Base-by-base conservation (phyloP, 2,113 vertebrate species). In the Ameiurus melas region DNA sequence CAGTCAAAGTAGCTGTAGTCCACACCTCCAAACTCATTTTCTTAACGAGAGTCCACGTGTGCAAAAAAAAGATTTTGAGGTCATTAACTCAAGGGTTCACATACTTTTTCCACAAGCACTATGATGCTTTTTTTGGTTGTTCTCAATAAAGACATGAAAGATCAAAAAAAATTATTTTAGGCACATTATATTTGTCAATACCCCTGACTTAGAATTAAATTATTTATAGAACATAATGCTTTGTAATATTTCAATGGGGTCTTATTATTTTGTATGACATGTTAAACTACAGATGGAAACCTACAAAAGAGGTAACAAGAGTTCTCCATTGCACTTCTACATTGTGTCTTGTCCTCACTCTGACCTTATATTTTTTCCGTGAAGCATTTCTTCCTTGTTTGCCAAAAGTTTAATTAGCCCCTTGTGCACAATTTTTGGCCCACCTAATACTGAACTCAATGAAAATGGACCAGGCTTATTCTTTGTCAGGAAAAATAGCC, bases 341-440 rank as follows among this genome's bases (percentile, higher is more conserved):
- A 87, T 81, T 88, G 81, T 90, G 86, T 92, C 91, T 55, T 89
- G 78, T 39, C 75, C 89, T 87, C 6, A 39, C 33, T n/a, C 79
- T 90, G 88, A 86, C 86, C 89, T 58, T 75, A 68, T 47, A 64
- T 78, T 36, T 20, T 88, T 90, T 90, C 85, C 87, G 86, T 85
- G 62, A 86, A 91, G 68, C 62, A 33, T 81, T 70, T 51, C 33
- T 84, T 86, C 75, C 83, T 87, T 82, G 39, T 70, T 85, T 85
- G 39, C 43, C 16, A 14, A 85, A 70, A 53, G 17, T 30, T 68
- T 68, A 70, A 68, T 85, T 71, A 30, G 64, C 83, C 64, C 47
- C 27, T 68, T 7, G 27, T 85, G 62, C 17, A 33, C 43, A 85
- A 70, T 55, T 51, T 6, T 30, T 43, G 57, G 57, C 58, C 36